Evolutionary conservation across 2,888 invertebrate species (phyloP).

Genomic region (Drosophila villosipedis): DNA sequence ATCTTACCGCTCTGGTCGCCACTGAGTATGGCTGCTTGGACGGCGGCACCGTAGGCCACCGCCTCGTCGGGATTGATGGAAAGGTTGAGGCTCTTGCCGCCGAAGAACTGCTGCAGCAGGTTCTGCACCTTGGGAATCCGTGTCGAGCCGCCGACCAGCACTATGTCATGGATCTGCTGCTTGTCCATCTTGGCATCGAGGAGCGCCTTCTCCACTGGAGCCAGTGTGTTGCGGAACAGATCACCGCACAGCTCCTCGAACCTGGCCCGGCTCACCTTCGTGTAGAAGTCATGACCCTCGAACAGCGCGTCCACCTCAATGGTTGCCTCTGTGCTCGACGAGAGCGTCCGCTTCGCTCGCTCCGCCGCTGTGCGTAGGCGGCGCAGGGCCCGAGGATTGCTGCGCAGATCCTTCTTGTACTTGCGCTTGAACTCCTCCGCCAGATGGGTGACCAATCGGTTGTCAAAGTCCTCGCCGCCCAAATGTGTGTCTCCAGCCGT

Average conservation of each 20-base stretch:
- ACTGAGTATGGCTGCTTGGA: constrained; percentile 41
- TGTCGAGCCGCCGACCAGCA: constrained; percentile 41
- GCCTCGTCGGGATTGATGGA: constrained; percentile 42
- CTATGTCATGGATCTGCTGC: constrained; percentile 39
- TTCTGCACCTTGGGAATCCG: constrained; percentile 42
- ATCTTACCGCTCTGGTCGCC: constrained; percentile 40
- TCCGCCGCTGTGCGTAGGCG: constrained; percentile 87
- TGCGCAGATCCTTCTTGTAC: constrained; percentile 88
- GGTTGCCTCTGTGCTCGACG: constrained; percentile 39
- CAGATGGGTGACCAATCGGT: constrained; percentile 33
- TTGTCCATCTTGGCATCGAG: constrained; percentile 44
- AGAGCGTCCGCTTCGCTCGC: constrained; percentile 40
- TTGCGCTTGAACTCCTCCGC: constrained; percentile 42
- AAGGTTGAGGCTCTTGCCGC: constrained; percentile 38
- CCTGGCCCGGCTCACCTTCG: constrained; percentile 87
- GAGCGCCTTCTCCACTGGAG: constrained; percentile 39
- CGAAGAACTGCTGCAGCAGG: constrained; percentile 38
- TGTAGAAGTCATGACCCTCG: constrained; percentile 39
- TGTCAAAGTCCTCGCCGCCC: constrained; percentile 92
- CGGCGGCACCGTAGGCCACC: constrained; percentile 40
- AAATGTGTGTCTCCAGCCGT: constrained; percentile 98
- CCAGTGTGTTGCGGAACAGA: constrained; percentile 38
- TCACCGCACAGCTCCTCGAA: constrained; percentile 91
- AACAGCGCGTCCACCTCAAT: constrained; percentile 39
- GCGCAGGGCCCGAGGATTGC: constrained; percentile 89